Evolutionary conservation across 2,888 invertebrate species (phyloP), one percentile per base, ranked within the genome.

Genomic region (Acanthopleura granulata): DNA sequence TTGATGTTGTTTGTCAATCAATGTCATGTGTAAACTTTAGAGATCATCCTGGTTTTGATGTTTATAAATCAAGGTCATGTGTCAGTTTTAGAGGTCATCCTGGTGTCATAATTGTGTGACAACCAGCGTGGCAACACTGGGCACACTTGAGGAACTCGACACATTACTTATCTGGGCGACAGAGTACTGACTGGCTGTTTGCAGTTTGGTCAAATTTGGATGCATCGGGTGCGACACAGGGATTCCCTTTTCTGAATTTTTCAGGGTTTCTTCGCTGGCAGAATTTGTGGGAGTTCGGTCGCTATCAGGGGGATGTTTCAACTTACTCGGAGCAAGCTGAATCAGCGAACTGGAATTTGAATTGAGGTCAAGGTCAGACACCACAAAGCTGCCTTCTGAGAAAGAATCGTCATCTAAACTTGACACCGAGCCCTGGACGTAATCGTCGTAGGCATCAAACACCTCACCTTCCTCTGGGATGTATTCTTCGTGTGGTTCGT

Each of bases 101-200:
- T 40, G 40, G 40, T 40, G 40, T 40, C 40, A 40, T 9, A 66
- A 66, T 3, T 66, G 66, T 16, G 66, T 66, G 25, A 66, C 25
- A 14, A 66, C 66, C 29, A 66, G 66, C 6, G 40, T 40, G 40
- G 40, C 40, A 9, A 40, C 40, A 40, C 57, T 57, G 3, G 57
- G 57, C 6, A 57, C 12, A 25, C 66, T 66, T 27, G 18, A 25
- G 15, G 66, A 22, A 25, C 66, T 66, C 4, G 66, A 66, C 6
- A 27, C 66, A 22, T 66, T 27, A 27, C 66, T 66, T 15, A 66
- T 27, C 29, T 66, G 66, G 25, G 66, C 66, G 15, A 66, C 66
- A 16, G 66, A 66, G 29, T 66, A 66, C 29, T 66, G 66, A 27
- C 66, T 66, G 29, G 66, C 66, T 15, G 66, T 66, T 27, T 66